Evolutionary conservation across 2,888 invertebrate species (phyloP).

Genomic region (Stenotaenia linearis): DNA sequence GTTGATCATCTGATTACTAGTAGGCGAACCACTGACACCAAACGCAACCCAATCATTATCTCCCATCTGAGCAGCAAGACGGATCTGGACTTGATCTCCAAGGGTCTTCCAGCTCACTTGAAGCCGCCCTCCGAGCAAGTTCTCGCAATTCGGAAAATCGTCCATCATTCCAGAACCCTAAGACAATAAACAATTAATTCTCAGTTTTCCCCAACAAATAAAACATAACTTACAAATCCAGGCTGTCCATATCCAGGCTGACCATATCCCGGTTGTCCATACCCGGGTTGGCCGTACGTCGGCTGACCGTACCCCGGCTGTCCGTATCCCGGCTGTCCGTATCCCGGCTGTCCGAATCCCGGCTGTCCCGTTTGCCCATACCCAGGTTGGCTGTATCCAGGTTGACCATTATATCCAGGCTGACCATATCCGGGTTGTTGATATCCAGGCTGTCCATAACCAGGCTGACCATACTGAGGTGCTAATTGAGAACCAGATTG

Average conservation of each 20-base stretch:
- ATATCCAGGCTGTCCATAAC: conserved; percentile 6
- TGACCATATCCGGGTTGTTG: neutral
- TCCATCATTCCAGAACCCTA: conserved; percentile 26
- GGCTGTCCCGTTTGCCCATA: neutral
- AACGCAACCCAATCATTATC: conserved; percentile 86
- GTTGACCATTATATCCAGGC: neutral
- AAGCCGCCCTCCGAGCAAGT: conserved; percentile 71
- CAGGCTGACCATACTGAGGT: conserved; percentile 7
- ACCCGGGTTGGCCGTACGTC: conserved; percentile 30
- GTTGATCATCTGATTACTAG: conserved; percentile 39
- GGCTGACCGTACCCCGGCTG: conserved; percentile 24
- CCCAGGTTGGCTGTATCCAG: conserved; percentile 20
- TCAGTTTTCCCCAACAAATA: neutral
- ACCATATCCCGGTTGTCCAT: no score
- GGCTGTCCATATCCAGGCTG: neutral
- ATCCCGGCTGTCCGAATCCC: conserved; percentile 29
- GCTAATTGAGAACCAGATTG: neutral
- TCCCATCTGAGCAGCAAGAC: conserved; percentile 58
- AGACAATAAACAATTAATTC: neutral
- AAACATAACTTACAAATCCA: conserved; percentile 4
- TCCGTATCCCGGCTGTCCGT: neutral
- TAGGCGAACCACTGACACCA: conserved; percentile 67
- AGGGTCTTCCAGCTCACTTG: conserved; percentile 83
- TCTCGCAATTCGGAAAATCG: conserved; percentile 67
- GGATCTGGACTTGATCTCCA: conserved; percentile 66